Conservation (phyloP, 2,113 vertebrate species). For the Nesospiza acunhae region DNA sequence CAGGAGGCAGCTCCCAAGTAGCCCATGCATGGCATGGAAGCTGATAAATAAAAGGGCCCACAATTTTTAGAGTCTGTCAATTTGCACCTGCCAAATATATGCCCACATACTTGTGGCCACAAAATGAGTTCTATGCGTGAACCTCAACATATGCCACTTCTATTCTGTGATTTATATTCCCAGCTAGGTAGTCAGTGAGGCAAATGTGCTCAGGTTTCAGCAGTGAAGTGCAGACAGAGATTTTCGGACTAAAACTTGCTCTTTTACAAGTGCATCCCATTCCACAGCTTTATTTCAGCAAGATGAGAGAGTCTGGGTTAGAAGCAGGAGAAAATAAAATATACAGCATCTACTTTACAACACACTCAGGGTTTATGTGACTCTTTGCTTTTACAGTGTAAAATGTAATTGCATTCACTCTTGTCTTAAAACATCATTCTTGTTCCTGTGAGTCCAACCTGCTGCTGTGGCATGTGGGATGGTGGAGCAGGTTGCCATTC, state of each 20-base stretch:
- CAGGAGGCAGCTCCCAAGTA: not conserved
- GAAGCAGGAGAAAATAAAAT: slow-evolving; percentile 19
- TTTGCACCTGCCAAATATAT: slow-evolving; percentile 7
- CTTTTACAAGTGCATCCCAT: not conserved
- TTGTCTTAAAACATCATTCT: not conserved
- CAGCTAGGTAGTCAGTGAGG: not conserved
- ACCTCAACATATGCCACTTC: not conserved
- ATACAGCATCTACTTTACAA: not conserved
- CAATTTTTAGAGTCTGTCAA: not conserved
- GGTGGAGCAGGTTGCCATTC: not conserved
- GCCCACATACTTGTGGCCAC: not conserved
- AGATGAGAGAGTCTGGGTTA: not conserved
- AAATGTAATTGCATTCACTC: not conserved
- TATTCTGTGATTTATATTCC: slow-evolving; percentile 1
- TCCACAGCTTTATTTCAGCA: not conserved
- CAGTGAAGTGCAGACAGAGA: not conserved
- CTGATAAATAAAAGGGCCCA: not conserved
- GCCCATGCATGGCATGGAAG: not conserved
- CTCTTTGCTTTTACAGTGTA: not conserved
- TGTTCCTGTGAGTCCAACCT: not conserved
- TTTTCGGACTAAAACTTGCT: not conserved
- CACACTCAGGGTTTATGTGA: not conserved
- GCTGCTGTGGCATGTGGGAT: fast-evolving
- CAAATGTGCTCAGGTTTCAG: not conserved
- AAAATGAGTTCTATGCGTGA: not conserved